Base-by-base conservation (phyloP, 2,113 vertebrate species). In the Grammomys dolichurus region DNA sequence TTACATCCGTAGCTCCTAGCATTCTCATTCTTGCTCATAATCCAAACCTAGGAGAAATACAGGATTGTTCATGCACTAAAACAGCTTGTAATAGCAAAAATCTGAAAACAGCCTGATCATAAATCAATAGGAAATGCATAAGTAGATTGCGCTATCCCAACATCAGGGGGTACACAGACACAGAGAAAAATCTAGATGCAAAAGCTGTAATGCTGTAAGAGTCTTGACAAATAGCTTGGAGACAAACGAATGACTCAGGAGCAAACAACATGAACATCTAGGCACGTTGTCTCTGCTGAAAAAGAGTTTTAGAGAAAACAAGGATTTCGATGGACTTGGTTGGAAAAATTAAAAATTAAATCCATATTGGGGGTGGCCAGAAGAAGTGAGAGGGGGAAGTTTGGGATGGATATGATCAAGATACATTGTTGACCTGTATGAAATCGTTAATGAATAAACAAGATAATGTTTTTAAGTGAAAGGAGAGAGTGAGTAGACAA, bases 251-350 rank as follows among this genome's bases (percentile, higher is more conserved):
- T 26, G 28, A 16, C 31, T 76, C 28, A 85, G 92, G 76, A 93
- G 31, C 54, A 70, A 89, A 70, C 46, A 89, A 89, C 89, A 78
- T 33, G 36, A 70, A 5, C 72, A 14, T 85, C 58, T 63, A 43
- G 33, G 40, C 48, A 77, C 51, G 77, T 19, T 72, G n/a, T 63
- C 14, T 33, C 9, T 63, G 19, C 69, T 20, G 56, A 31, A 51
- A 93, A 89, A 89, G 20, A 89, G n/a, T 84, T 77, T 89, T 60
- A 70, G 3, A 85, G 86, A 89, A 85, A 89, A 76, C 51, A 77
- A 77, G 60, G 22, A 89, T 65, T 96, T 65, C 65, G 7, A 72
- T 24, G 54, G 70, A 54, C 26, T 87, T 72, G 48, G 48, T 56
- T 69, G 31, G 24, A 54, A 91, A 70, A 28, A 70, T 51, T 82